Evolutionary conservation across 2,888 invertebrate genomes (phyloP), one percentile per base, ranked within the genome.

Genomic region (Galerucella nymphaeae): DNA sequence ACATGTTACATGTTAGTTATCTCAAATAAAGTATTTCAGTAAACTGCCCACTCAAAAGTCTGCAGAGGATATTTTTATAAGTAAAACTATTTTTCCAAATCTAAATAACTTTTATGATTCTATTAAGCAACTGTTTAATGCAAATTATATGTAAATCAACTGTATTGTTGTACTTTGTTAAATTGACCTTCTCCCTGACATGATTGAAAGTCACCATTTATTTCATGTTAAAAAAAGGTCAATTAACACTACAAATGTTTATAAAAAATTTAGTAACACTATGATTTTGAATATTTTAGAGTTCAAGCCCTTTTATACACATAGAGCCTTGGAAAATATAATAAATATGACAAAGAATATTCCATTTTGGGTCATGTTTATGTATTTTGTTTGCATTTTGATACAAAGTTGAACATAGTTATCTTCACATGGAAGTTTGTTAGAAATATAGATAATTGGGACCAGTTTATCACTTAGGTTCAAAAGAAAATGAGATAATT

Each of bases 151-250:
- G 53, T 18, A 16, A 10, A 53, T 53, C n/a, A 11, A 53, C 3
- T 53, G 8, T 18, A 53, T 18, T 53, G 53, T 18, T 53, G 16
- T 10, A 18, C 16, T 53, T 53, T 16, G 53, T 53, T 18, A 16
- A 10, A 53, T 53, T 11, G 53, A 53, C 53, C 53, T 53, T 53
- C 6, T 16, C 53, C 53, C n/a, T 53, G 53, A 53, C 53, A 53
- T 16, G 0, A 53, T 53, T 53, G 16, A 50, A 16, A 53, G 18
- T 53, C 53, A 10, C 53, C 16, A 45, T 14, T 13, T 45, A 45
- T 45, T 45, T 45, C 5, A 14, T 45, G 45, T 14, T 45, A 14
- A 14, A 45, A 14, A 14, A 18, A 53, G 10, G 53, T 53, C 18
- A 53, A 14, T 45, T 45, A 45, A 13, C 13, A 14, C 2, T 45